Conservation (phyloP, 2,888 invertebrate genomes). For the Pyrochroa serraticornis region DNA sequence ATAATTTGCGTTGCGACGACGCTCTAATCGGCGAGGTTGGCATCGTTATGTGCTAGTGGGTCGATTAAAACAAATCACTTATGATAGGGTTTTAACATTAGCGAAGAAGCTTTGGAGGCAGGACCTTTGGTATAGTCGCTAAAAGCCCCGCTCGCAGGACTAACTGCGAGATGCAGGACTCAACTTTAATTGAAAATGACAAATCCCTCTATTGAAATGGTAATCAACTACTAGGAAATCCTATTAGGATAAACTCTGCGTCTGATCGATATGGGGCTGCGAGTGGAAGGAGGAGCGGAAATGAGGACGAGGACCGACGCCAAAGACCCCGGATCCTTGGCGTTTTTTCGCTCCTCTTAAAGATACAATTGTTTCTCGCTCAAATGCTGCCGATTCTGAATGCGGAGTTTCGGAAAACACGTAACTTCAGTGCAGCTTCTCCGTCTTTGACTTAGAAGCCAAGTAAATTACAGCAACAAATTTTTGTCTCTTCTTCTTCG, state of each 20-base stretch:
- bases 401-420: no score
- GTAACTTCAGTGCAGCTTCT: no score
- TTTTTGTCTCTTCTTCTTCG: no score
- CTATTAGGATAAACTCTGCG: conserved; percentile 61
- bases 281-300: conserved; percentile 33
- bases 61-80: conserved; percentile 2
- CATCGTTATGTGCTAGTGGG: not conserved
- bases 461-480: no score
- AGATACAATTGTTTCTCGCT: not conserved
- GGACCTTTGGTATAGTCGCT: conserved; percentile 38
- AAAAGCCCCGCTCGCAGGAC: conserved; percentile 46
- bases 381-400: no score
- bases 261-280: conserved; percentile 53
- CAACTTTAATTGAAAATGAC: conserved; percentile 63
- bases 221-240: conserved; percentile 62
- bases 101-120: conserved; percentile 16
- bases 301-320: conserved; percentile 26
- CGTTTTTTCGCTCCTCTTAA: not conserved
- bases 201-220: conserved; percentile 63
- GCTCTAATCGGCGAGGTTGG: not conserved
- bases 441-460: no score
- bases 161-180: conserved; percentile 57
- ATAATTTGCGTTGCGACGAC: conserved; percentile 1
- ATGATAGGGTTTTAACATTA: conserved; percentile 4
- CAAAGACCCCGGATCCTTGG: conserved; percentile 20